Percentiles rank a stretch among this genome's conserved stretches.
Evolutionary conservation across 2,888 invertebrate genomes (phyloP).

Genomic region (Chymomyza caudatula): DNA sequence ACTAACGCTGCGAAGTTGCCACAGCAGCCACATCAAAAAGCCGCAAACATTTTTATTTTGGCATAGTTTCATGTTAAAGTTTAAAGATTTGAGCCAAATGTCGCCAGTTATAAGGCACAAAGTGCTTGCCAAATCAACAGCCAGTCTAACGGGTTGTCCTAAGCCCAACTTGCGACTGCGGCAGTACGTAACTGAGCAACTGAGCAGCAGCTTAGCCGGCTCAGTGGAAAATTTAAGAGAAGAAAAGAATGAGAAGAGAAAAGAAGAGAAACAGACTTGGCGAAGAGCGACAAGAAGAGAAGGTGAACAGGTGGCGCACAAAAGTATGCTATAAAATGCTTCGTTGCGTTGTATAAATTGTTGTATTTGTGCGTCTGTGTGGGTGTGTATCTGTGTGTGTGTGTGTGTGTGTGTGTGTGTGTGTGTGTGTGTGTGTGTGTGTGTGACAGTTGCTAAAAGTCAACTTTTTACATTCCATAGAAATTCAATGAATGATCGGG

Average conservation of each 20-base stretch:
- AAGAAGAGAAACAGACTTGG: neutral
- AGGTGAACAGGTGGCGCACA: conserved; percentile 55
- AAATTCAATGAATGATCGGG: conserved; percentile 47
- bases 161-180: conserved; percentile 27
- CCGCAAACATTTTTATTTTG: neutral
- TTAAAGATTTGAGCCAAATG: neutral
- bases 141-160: neutral
- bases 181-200: conserved; percentile 27
- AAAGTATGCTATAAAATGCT: conserved; percentile 52
- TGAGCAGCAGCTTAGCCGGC: conserved; percentile 55
- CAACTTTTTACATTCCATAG: conserved; percentile 40
- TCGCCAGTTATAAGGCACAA: no score
- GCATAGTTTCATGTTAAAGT: neutral
- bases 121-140: conserved; percentile 11
- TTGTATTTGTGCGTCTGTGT: conserved; percentile 26
- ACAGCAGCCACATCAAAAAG: neutral
- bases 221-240: conserved; percentile 38
- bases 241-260: conserved; percentile 9
- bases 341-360: neutral
- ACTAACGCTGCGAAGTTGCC: conserved; percentile 3
- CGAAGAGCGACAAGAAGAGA: conserved; percentile 11
- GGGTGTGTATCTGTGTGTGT: conserved; percentile 5
- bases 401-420: conserved; percentile 7
- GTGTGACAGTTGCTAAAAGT: conserved; percentile 33
- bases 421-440: conserved; percentile 23